Evolutionary conservation across 1,140 invertebrate genomes (phyloP).

Genomic region (Nephotettix cincticeps): DNA sequence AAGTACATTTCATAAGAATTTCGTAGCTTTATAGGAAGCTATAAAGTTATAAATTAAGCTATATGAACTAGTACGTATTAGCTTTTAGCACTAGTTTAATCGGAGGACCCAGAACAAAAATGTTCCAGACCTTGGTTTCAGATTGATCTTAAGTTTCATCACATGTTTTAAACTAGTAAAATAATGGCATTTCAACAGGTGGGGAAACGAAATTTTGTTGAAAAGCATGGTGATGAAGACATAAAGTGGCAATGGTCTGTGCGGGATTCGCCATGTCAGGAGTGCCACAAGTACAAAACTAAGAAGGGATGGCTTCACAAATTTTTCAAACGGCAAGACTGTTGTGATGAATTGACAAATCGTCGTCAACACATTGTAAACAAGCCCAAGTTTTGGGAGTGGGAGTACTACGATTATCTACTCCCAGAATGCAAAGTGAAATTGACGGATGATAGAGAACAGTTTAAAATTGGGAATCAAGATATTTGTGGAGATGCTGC

Average conservation of each 20-base stretch:
- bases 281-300: not conserved
- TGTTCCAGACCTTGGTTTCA: too few species aligned
- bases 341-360: not conserved
- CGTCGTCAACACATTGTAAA: not conserved
- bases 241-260: slow-evolving; percentile 13
- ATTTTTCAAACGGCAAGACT: not conserved
- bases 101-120: too few species aligned
- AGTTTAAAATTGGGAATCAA: not conserved
- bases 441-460: not conserved
- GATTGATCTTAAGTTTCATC: too few species aligned
- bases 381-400: slow-evolving; percentile 2
- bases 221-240: not conserved
- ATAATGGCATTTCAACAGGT: too few species aligned
- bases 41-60: too few species aligned
- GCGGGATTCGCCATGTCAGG: not conserved
- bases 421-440: not conserved
- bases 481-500: not conserved
- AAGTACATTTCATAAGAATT: too few species aligned
- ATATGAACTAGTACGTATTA: too few species aligned
- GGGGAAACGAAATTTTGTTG: not conserved
- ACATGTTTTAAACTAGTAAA: too few species aligned
- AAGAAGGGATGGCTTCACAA: not conserved
- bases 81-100: too few species aligned
- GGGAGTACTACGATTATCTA: not conserved
- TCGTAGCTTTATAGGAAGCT: too few species aligned